Evolutionary conservation across 2,113 vertebrate species (phyloP), one percentile per base, ranked within the genome.

Genomic region (Anoura caudifer): DNA sequence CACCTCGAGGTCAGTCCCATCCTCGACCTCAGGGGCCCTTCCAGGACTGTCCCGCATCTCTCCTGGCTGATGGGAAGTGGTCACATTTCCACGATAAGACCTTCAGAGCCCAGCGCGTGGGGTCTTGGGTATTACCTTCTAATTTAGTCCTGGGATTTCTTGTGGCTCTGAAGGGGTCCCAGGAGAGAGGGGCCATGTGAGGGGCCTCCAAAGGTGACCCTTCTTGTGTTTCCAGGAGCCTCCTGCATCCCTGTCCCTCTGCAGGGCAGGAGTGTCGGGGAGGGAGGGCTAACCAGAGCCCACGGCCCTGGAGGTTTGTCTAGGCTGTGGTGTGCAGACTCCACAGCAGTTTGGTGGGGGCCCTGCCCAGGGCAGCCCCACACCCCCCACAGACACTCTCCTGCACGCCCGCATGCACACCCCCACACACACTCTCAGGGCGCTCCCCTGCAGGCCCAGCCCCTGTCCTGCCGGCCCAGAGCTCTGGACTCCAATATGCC

Each of bases 1-100:
- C 5, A 7, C 2, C 0, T 1, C 1, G 19, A 19, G 31, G 4
- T 41, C 61, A 4, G 4, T 28, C 38, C 41, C 79, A 24, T 28
- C 56, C n/a, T 31, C 11, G 43, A 31, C 61, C 75, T 67, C 17
- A 26, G 31, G 52, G 16, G 0, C 43, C 26, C 59, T 70, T 22
- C 11, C 1, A 2, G 11, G 45, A 43, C 17, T 4, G 8, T 36
- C 20, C 36, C 50, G 0, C 6, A 11, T 4, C 7, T 67, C 33
- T 81, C 50, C 82, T 28, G 36, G 31, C 20, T 24, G 19, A 1
- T 12, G 36, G 65, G 65, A 72, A 96, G 33, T 0, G 3, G 43
- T 4, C 73, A 28, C 19, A 9, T 89, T 81, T 31, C 81, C 47
- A 69, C 59, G 43, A 54, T 7, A 16, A 61, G 20, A 63, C 61